A percentile compares a stretch with the other conserved stretches of the same genome.
Conservation (phyloP, 2,113 vertebrate genomes). For the Cygnus atratus region DNA sequence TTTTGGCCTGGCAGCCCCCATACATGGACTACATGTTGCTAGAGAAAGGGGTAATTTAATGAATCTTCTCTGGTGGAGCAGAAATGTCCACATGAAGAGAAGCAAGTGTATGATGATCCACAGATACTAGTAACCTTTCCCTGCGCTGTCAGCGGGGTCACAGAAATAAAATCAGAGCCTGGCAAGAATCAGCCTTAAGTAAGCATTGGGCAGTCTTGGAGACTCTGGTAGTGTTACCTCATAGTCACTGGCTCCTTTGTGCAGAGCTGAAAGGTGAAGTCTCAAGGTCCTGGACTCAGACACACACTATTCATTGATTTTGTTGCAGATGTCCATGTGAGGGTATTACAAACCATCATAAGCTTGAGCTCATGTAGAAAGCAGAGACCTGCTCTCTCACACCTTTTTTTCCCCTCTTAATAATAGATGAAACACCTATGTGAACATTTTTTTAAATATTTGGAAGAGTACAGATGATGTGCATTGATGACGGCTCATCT, state of each 20-base stretch:
- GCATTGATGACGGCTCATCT: background rate
- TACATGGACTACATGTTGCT: background rate
- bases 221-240: background rate
- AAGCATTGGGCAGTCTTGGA: background rate
- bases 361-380: background rate
- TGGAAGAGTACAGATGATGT: background rate
- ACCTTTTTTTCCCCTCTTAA: background rate
- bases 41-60: background rate
- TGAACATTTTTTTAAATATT: background rate
- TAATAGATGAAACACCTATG: background rate
- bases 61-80: rapidly evolving
- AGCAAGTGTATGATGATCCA: background rate
- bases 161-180: background rate
- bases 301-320: background rate
- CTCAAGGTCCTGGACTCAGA: background rate
- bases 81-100: background rate
- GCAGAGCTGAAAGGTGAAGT: background rate
- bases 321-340: background rate
- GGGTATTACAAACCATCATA: background rate
- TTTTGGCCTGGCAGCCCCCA: background rate
- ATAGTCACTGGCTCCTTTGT: background rate
- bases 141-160: background rate
- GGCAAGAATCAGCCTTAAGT: background rate
- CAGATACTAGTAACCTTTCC: background rate
- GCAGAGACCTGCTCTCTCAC: background rate